Conservation (phyloP, 2,797 vertebrate genomes). For the Clarias laeviceps region DNA sequence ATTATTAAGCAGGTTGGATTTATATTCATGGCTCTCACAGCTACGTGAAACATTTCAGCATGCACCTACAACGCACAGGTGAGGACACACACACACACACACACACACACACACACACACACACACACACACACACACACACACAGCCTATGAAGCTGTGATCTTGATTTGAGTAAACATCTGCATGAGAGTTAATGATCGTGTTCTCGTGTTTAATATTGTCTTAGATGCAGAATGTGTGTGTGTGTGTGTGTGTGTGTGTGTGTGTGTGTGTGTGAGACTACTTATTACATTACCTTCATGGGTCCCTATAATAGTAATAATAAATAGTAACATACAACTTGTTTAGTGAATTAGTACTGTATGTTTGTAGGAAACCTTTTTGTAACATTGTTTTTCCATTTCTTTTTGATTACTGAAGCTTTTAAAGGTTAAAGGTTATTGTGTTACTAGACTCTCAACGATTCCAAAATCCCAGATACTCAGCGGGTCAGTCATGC, state of each 20-base stretch:
- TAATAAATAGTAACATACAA: background rate
- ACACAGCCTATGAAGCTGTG: background rate
- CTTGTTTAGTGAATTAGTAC: background rate
- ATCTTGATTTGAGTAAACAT: background rate
- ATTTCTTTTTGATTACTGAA: background rate
- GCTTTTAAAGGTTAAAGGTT: background rate
- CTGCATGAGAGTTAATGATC: background rate
- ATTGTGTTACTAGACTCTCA: background rate
- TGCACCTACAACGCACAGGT: constrained; percentile 2
- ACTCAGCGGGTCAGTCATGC: background rate
- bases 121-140: background rate
- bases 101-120: constrained; percentile 6
- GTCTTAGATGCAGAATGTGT: background rate
- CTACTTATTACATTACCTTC: too few relatives aligned
- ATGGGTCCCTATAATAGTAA: background rate
- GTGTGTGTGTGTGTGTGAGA: background rate
- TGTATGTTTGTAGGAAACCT: background rate
- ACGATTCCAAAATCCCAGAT: background rate
- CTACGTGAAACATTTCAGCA: background rate
- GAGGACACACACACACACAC: background rate
- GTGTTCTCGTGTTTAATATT: background rate
- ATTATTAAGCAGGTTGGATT: background rate
- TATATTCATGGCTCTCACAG: background rate
- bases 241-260: background rate
- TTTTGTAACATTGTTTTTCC: too few relatives aligned